These are phyloP conservation scores for Pogona vitticeps DNA, from an alignment of 2,113 vertebrate genomes.

Conservation along the genomic window DNA sequence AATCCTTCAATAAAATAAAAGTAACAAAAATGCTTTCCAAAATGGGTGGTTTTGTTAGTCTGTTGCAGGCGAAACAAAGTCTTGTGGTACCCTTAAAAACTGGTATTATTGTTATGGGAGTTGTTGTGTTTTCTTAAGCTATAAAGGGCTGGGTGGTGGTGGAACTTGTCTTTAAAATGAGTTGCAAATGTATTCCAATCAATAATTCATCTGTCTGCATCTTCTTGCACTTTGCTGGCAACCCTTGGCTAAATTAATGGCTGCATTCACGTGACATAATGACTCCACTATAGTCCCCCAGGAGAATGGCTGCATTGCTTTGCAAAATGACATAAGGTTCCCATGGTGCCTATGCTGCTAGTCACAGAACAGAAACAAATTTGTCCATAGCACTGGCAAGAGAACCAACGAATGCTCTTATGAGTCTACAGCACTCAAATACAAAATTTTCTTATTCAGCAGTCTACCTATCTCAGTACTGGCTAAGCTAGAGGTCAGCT, in stretches of 20 bases:
- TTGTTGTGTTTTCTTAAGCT: conserved; percentile 7
- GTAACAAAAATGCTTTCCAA: neutral
- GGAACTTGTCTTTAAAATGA: conserved; percentile 44
- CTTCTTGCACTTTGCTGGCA: conserved; percentile 56
- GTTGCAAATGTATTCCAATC: conserved; percentile 63
- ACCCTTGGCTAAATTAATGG: conserved; percentile 66
- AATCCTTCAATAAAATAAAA: neutral
- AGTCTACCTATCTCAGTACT: neutral
- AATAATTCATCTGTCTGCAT: conserved; percentile 69
- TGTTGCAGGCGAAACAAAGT: neutral
- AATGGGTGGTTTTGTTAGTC: neutral
- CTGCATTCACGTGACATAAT: conserved; percentile 20
- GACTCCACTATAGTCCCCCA: neutral
- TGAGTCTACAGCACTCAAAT: neutral
- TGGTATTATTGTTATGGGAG: conserved; percentile 39
- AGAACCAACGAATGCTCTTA: neutral
- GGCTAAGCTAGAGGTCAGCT: neutral
- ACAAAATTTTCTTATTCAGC: neutral
- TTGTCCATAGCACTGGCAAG: neutral
- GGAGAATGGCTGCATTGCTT: conserved; percentile 34
- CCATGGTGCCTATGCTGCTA: neutral
- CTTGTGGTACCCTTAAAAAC: neutral
- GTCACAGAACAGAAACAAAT: conserved; percentile 1
- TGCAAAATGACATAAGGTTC: neutral
- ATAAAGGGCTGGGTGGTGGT: neutral